Conservation (phyloP, 1,140 invertebrate species). For the Sminthurides bifidus region DNA sequence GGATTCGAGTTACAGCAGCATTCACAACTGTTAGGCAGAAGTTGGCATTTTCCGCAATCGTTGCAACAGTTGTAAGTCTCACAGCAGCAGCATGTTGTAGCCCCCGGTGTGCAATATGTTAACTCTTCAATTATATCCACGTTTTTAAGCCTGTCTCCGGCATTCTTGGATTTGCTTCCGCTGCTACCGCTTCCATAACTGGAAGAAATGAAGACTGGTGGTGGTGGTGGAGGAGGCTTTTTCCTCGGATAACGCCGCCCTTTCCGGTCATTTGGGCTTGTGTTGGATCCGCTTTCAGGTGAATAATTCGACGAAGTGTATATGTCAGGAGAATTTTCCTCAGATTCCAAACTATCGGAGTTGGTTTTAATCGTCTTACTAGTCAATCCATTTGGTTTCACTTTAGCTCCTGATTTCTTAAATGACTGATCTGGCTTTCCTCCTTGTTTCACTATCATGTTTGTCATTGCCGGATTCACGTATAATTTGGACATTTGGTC, state of each 20-base stretch:
- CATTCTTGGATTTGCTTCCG: background rate
- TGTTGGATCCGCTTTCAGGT: too few relatives aligned
- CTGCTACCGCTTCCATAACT: background rate
- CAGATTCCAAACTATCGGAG: too few relatives aligned
- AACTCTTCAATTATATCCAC: conserved; percentile 21
- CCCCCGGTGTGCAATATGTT: conserved; percentile 1
- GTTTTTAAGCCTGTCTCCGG: conserved; percentile 13
- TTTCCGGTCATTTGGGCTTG: too few relatives aligned
- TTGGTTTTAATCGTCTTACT: too few relatives aligned
- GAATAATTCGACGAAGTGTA: too few relatives aligned
- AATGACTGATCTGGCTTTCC: too few relatives aligned
- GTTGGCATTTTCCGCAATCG: conserved; percentile 11
- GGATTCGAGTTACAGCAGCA: background rate
- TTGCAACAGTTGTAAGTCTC: conserved; percentile 9
- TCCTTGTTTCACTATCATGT: too few relatives aligned
- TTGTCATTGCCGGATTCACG: too few relatives aligned
- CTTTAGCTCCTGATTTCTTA: too few relatives aligned
- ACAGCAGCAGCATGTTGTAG: background rate
- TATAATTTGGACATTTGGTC: too few relatives aligned
- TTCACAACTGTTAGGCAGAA: background rate
- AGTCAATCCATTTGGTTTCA: too few relatives aligned
- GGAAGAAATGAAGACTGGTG: conserved; percentile 7
- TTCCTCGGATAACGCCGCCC: background rate
- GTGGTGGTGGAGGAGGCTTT: background rate
- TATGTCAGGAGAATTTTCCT: too few relatives aligned